These are phyloP conservation scores for Solea solea DNA, from an alignment of 2,113 vertebrate species.

Conservation along the genomic window DNA sequence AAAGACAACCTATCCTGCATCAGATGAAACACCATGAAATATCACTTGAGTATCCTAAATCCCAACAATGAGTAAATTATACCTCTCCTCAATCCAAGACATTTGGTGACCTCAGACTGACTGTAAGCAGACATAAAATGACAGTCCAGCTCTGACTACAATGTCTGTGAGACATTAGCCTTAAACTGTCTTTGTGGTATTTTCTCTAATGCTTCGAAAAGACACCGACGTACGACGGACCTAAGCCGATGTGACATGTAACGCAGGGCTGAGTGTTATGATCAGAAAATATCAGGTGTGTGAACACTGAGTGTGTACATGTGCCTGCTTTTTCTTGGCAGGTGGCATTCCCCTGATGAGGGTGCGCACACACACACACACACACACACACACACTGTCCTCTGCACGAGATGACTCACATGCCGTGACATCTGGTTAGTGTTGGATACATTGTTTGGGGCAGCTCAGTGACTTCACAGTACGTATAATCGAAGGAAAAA, in stretches of 20 bases:
- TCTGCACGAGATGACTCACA: conserved; percentile 69
- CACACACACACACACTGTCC: conserved; percentile 20
- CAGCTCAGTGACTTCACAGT: conserved; percentile 51
- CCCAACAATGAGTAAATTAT: conserved; percentile 60
- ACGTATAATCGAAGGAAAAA: conserved; percentile 70
- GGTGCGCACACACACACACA: conserved; percentile 13
- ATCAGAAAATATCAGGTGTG: conserved; percentile 36
- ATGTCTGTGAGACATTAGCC: conserved; percentile 60
- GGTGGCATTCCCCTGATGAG: conserved; percentile 35
- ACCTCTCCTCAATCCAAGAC: conserved; percentile 55
- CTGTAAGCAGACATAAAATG: conserved; percentile 46
- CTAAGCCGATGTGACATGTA: conserved; percentile 11
- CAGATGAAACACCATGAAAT: conserved; percentile 56
- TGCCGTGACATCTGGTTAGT: conserved; percentile 72
- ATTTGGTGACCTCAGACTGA: conserved; percentile 51
- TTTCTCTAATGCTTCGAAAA: conserved; percentile 40
- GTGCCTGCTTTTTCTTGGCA: conserved; percentile 52
- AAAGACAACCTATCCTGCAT: conserved; percentile 38
- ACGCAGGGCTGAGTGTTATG: neutral
- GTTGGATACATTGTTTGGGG: conserved; percentile 66
- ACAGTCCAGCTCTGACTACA: conserved; percentile 38
- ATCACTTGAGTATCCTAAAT: conserved; percentile 53
- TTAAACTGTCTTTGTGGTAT: conserved; percentile 42
- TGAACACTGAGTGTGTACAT: neutral
- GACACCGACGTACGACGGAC: conserved; percentile 1